phyloP scores from a whole-genome alignment of 2,888 invertebrate genomes.

The Tachina lurida region DNA sequence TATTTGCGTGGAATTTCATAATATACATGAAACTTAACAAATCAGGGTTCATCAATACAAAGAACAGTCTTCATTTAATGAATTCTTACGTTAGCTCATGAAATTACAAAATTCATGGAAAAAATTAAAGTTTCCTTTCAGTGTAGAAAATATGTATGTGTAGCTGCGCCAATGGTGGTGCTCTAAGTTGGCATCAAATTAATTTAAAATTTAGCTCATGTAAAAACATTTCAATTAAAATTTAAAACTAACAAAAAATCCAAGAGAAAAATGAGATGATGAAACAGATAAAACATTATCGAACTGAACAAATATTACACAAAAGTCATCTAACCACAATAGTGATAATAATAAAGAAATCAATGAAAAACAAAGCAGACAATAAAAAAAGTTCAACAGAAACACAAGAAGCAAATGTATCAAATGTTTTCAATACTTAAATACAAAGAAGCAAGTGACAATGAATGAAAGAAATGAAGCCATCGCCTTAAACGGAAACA shows the following conservation, averaged over 20 bases:
- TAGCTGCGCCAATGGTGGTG: no score
- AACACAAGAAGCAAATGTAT: slow-evolving; percentile 54
- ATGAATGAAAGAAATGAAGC: slow-evolving; percentile 42
- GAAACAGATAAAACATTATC: slow-evolving; percentile 51
- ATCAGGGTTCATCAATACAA: no score
- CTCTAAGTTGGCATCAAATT: no score
- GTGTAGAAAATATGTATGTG: no score
- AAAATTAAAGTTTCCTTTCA: no score
- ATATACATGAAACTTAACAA: no score
- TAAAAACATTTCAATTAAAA: slow-evolving; percentile 30
- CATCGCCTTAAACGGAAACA: slow-evolving; percentile 79
- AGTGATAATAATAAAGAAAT: slow-evolving; percentile 27
- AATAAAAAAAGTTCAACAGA: slow-evolving; percentile 45
- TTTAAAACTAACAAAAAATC: slow-evolving; percentile 3
- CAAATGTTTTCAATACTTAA: slow-evolving; percentile 8
- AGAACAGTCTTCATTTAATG: no score
- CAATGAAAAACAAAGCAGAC: slow-evolving; percentile 14
- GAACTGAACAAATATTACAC: slow-evolving; percentile 47
- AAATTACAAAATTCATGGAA: no score
- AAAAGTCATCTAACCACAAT: slow-evolving; percentile 53
- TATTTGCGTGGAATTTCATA: no score
- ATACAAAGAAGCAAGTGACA: slow-evolving; percentile 20
- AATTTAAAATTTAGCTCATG: slow-evolving; percentile 69
- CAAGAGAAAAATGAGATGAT: slow-evolving; percentile 15
- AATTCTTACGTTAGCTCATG: no score